Percentiles rank a stretch among this genome's conserved stretches.
Conservation (phyloP, 1,140 invertebrate species). For the Arion vulgaris region DNA sequence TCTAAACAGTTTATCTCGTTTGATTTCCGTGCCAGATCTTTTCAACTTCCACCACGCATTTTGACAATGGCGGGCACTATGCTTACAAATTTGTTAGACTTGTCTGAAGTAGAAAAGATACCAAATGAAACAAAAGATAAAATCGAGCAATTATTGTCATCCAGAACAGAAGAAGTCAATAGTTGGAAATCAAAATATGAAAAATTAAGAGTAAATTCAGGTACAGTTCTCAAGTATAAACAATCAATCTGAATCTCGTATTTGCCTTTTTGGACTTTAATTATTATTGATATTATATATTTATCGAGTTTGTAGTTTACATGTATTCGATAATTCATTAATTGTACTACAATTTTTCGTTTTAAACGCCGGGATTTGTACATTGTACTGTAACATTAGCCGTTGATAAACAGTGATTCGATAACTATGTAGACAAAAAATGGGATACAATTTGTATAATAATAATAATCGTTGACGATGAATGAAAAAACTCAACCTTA, state of each 20-base stretch:
- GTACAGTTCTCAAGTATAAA: constrained; percentile 36
- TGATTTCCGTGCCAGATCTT: too few species aligned
- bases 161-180: constrained; percentile 42
- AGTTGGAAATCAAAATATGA: constrained; percentile 53
- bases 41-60: too few species aligned
- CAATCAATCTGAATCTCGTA: neutral
- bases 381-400: neutral
- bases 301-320: neutral
- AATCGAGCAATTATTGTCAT: constrained; percentile 42
- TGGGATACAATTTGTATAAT: too few species aligned
- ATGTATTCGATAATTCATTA: neutral
- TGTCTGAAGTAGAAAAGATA: constrained; percentile 43
- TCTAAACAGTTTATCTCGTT: too few species aligned
- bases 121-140: constrained; percentile 42
- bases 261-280: neutral
- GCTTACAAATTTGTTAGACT: constrained; percentile 38
- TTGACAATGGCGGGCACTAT: constrained; percentile 17
- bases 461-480: too few species aligned
- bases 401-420: neutral
- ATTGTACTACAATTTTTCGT: neutral
- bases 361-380: neutral
- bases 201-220: constrained; percentile 58
- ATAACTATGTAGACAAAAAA: too few species aligned
- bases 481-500: neutral
- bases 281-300: neutral